Base-by-base conservation (phyloP, 2,113 vertebrate species). In the Nothocercus julius region DNA sequence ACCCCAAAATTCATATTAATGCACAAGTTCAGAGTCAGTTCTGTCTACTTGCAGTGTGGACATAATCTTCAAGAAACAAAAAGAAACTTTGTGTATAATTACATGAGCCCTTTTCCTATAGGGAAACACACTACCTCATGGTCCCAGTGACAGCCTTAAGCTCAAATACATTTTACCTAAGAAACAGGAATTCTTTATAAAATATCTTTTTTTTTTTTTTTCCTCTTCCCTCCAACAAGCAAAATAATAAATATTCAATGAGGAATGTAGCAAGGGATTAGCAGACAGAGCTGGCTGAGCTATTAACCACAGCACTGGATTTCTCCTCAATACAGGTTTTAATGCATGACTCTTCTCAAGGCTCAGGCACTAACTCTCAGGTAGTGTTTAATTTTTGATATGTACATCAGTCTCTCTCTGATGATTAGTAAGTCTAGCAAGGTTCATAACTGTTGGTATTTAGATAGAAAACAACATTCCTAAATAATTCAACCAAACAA, bases 401-500 rank as follows among this genome's bases (percentile, higher is more conserved):
- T 47, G 18, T 47, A 75, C 20, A 68, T 83, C 21, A 62, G 32
- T 82, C 44, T 88, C 81, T 67, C 30, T 90, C 42, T 84, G 64
- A 85, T 75, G 13, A 93, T 94, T 85, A 88, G 80, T 77, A 93
- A 95, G 82, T 90, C 82, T 94, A 82, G 69, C 54, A 76, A 90
- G 82, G 64, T 93, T 95, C 80, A 72, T 95, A 91, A 53, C 51
- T 86, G 18, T 88, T 96, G 69, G 76, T 90, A 86, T 93, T 95
- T 78, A 92, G 94, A 90, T 69, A 90, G 32, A 88, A 92, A 92
- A 63, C 0, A 19, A 64, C 87, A 93, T 92, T 95, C 66, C 76
- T 95, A 75, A 92, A 90, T 94, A 88, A 96, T 95, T 95, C 87
- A 93, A 73, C 40, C 62, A 84, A 83, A 94, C 85, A 96, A 95